These are phyloP conservation scores for Bubo bubo DNA, from an alignment of 2,113 vertebrate species.

Conservation along the genomic window DNA sequence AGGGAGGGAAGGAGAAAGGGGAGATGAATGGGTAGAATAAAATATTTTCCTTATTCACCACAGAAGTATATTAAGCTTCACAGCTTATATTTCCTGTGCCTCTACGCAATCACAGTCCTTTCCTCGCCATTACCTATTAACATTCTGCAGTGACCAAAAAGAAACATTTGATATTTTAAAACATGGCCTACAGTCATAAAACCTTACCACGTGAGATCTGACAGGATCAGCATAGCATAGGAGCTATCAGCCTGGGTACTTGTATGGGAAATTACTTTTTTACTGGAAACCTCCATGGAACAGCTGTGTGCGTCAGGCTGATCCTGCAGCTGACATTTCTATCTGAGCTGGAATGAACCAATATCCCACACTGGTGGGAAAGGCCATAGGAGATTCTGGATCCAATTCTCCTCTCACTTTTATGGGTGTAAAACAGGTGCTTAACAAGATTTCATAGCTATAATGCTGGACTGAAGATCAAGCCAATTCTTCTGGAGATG, in stretches of 20 bases:
- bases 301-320: conserved; percentile 48
- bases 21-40: not conserved
- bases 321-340: conserved; percentile 67
- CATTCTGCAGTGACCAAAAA: not conserved
- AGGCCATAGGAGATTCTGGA: conserved; percentile 63
- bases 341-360: conserved; percentile 61
- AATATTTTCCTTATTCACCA: not conserved
- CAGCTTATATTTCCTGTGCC: not conserved
- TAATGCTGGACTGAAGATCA: not conserved
- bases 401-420: conserved; percentile 49
- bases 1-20: not conserved
- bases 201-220: conserved; percentile 10
- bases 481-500: conserved; percentile 28
- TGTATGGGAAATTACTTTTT: conserved; percentile 65
- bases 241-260: not conserved
- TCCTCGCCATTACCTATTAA: not conserved
- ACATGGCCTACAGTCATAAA: conserved; percentile 38
- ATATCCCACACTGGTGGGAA: conserved; percentile 56
- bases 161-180: conserved; percentile 56
- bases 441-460: conserved; percentile 36
- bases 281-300: conserved; percentile 54
- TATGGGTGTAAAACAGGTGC: conserved; percentile 17
- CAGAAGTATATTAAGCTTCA: not conserved
- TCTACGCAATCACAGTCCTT: not conserved
- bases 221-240: not conserved